A percentile compares a stretch with the other conserved stretches of the same genome.
phyloP scores from a whole-genome alignment of 2,113 vertebrate genomes.

The Brienomyrus longianalis region DNA sequence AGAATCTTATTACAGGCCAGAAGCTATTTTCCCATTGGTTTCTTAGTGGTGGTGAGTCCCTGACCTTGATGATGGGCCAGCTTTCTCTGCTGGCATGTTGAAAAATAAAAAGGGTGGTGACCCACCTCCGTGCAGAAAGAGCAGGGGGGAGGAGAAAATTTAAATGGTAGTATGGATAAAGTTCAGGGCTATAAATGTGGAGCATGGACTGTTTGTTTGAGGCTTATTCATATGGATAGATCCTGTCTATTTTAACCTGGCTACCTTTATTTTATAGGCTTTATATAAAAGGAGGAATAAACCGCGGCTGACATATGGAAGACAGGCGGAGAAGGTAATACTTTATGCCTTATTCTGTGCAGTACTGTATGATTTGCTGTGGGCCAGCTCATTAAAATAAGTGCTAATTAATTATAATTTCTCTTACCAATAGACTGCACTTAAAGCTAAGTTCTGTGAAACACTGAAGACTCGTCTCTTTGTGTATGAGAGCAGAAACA shows the following conservation, averaged over 20 bases:
- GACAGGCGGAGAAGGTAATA: neutral
- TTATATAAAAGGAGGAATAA: neutral
- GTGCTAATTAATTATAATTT: neutral
- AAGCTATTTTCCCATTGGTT: neutral
- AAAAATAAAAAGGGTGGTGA: neutral
- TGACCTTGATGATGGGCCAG: neutral
- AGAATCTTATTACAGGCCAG: neutral
- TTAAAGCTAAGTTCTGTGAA: neutral
- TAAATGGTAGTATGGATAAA: neutral
- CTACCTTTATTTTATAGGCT: neutral
- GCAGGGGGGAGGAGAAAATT: neutral
- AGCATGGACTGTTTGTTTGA: neutral
- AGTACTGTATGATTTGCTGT: neutral
- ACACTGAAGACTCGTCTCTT: neutral
- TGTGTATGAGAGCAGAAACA: neutral
- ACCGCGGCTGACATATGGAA: neutral
- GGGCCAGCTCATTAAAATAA: neutral
- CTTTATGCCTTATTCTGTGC: neutral
- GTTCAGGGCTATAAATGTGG: neutral
- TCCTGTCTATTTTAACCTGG: neutral
- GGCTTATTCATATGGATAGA: neutral
- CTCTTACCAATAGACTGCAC: neutral
- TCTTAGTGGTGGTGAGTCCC: neutral
- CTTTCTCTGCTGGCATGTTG: neutral
- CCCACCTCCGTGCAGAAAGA: neutral